A percentile compares a stretch with the other conserved stretches of the same genome.
These are phyloP conservation scores for Mayetiola destructor DNA, from an alignment of 2,888 invertebrate genomes.

Conservation along the genomic window DNA sequence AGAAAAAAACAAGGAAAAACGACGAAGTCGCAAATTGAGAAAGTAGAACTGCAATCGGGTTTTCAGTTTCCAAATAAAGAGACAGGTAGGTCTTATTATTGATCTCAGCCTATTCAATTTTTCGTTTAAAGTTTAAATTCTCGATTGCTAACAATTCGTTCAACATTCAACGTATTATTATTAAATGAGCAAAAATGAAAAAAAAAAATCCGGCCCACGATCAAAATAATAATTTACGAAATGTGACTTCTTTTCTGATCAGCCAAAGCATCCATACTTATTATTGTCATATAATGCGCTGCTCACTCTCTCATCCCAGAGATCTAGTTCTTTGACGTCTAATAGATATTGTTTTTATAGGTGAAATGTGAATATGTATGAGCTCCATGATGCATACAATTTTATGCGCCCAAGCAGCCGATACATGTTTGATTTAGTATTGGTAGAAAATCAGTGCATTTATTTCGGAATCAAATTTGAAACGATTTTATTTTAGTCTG, in stretches of 20 bases:
- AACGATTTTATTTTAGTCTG: too few species aligned
- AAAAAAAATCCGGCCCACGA: not conserved
- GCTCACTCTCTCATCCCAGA: too few species aligned
- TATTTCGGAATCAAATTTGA: too few species aligned
- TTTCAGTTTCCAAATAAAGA: not conserved
- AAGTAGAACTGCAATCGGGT: not conserved
- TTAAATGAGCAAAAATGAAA: not conserved
- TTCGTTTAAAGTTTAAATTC: too few species aligned
- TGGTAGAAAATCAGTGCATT: too few species aligned
- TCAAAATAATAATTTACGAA: not conserved
- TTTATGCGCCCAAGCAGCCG: too few species aligned
- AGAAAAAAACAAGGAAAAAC: not conserved
- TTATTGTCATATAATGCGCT: not conserved
- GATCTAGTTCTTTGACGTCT: conserved; percentile 12
- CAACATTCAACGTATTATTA: not conserved
- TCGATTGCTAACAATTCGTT: too few species aligned
- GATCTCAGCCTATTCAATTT: not conserved
- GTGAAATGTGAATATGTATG: not conserved
- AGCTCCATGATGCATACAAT: too few species aligned
- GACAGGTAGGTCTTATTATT: not conserved
- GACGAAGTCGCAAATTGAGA: not conserved
- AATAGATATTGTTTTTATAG: too few species aligned
- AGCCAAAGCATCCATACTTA: conserved; percentile 9
- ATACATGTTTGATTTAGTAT: too few species aligned
- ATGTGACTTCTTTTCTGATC: not conserved